Conservation (phyloP, 2,888 invertebrate species). For the Tuberolachnus salignus region DNA sequence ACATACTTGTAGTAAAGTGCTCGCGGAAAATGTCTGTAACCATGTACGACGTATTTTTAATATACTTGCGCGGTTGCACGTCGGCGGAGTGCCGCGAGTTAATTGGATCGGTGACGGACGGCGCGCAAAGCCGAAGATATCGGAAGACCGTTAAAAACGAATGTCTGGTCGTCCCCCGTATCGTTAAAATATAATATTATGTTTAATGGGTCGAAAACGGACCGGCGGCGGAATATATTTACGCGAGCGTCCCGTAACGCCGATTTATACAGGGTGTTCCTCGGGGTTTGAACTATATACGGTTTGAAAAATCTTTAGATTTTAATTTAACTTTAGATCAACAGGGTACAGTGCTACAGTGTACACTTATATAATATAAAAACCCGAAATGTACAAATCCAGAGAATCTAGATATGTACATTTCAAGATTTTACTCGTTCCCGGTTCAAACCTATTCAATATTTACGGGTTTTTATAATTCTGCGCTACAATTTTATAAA, state of each 20-base stretch:
- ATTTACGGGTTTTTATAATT: too few relatives aligned
- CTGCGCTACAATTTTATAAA: too few relatives aligned
- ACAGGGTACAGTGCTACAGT: too few relatives aligned
- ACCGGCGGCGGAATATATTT: slow-evolving; percentile 11
- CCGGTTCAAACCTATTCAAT: too few relatives aligned
- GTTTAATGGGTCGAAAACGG: slow-evolving; percentile 46
- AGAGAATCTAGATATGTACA: too few relatives aligned
- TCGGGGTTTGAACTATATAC: too few relatives aligned
- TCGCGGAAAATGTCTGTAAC: neutral
- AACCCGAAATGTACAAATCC: too few relatives aligned
- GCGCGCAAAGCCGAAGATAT: slow-evolving; percentile 22
- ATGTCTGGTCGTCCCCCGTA: slow-evolving; percentile 22
- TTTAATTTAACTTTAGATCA: too few relatives aligned
- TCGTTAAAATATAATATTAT: slow-evolving; percentile 26
- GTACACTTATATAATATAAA: too few relatives aligned
- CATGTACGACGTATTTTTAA: neutral
- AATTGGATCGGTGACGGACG: slow-evolving; percentile 35
- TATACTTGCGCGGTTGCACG: neutral
- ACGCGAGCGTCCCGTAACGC: neutral
- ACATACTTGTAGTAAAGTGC: neutral
- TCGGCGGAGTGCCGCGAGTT: slow-evolving; percentile 2
- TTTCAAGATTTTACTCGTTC: too few relatives aligned
- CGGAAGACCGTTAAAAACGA: slow-evolving; percentile 48
- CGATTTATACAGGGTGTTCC: neutral
- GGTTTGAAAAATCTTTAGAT: neutral